Evolutionary conservation across 2,888 invertebrate species (phyloP).

Genomic region (Drosophila maculinotata): DNA sequence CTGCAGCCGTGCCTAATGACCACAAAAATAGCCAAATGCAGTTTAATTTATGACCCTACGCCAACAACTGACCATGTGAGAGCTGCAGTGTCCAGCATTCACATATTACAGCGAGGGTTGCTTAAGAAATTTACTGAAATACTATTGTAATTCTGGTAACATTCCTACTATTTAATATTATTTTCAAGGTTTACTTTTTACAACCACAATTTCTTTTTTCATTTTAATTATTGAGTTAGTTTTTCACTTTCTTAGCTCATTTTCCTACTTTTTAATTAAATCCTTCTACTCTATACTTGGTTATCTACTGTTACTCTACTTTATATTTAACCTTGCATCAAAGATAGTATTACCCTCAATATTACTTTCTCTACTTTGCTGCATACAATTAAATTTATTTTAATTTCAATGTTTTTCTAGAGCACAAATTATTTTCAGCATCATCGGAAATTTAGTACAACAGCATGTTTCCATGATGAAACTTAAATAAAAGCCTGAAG

Average conservation of each 20-base stretch:
- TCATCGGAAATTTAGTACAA: slow-evolving; percentile 6
- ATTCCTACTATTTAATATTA: too few relatives aligned
- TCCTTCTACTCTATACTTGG: background rate
- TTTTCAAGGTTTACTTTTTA: background rate
- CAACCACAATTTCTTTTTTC: background rate
- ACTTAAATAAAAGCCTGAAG: background rate
- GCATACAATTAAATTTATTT: background rate
- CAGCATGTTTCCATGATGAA: background rate
- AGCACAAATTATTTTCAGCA: background rate
- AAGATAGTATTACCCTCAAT: background rate
- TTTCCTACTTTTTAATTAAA: background rate
- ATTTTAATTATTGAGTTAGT: too few relatives aligned
- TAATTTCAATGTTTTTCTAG: background rate
- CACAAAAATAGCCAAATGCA: slow-evolving; percentile 78
- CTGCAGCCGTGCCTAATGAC: slow-evolving; percentile 74
- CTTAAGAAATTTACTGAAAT: slow-evolving; percentile 5
- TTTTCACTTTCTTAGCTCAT: background rate
- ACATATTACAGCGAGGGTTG: slow-evolving; percentile 29
- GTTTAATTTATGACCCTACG: slow-evolving; percentile 69
- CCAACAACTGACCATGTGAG: slow-evolving; percentile 33
- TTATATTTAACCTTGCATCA: background rate
- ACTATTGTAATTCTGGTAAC: too few relatives aligned
- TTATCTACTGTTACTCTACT: background rate
- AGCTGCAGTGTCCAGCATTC: slow-evolving; percentile 16
- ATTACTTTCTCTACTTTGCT: background rate